A percentile compares a stretch with the other conserved stretches of the same genome.
phyloP scores from a whole-genome alignment of 2,888 invertebrate species.

The Tenthredo notha region DNA sequence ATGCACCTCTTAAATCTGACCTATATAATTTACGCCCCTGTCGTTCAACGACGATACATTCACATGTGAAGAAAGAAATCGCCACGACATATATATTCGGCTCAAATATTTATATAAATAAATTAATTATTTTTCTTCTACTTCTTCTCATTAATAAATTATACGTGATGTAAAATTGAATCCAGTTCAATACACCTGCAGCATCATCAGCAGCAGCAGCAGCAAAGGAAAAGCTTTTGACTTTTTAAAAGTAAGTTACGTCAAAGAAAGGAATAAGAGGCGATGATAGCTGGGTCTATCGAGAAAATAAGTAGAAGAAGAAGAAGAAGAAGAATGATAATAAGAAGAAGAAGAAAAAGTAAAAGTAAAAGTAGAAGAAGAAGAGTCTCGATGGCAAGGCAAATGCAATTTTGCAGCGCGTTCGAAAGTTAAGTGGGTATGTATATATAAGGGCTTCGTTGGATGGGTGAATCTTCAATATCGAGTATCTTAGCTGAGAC shows the following conservation, averaged over 20 bases:
- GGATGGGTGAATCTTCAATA: constrained; percentile 22
- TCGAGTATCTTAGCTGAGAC: constrained; percentile 36
- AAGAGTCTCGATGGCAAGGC: neutral
- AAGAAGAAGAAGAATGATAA: neutral
- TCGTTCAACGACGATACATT: constrained; percentile 8
- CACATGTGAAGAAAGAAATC: neutral
- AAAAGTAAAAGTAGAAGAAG: neutral
- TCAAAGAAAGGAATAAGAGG: neutral
- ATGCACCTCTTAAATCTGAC: constrained; percentile 39
- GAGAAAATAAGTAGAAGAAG: neutral
- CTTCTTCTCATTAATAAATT: neutral
- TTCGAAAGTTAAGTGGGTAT: constrained; percentile 35
- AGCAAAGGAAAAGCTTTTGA: neutral
- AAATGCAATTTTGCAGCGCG: constrained; percentile 46
- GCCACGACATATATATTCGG: neutral
- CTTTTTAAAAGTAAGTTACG: neutral
- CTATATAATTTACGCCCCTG: constrained; percentile 26
- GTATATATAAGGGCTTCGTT: neutral
- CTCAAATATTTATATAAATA: neutral
- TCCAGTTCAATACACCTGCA: neutral
- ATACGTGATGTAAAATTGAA: neutral
- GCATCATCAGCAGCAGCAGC: too few relatives aligned
- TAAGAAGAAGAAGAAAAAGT: neutral
- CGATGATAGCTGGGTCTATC: neutral
- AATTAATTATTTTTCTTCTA: neutral